Evolutionary conservation across 2,888 invertebrate genomes (phyloP), one percentile per base, ranked within the genome.

Genomic region (Drosophila aldrichi): DNA sequence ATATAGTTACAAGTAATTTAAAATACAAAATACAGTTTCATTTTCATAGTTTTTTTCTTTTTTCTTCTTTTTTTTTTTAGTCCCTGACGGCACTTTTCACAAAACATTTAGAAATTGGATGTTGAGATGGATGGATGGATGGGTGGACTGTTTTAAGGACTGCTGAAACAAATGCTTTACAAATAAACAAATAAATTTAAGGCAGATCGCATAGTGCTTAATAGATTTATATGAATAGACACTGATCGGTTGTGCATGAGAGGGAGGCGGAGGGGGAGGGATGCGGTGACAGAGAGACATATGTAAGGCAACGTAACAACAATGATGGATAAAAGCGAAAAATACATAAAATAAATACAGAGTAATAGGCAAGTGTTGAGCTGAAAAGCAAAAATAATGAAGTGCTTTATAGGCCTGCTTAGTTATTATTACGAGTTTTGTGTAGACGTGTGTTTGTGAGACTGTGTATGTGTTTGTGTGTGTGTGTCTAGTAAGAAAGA

Each of bases 1-100:
- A 88, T 89, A 86, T 76, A 89, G 85, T 86, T 89, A 89, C 88
- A 86, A 87, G 86, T 87, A 88, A 89, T 88, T 85, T 82, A 82
- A 87, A 82, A 88, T 85, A 88, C 85, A 86, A 89, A 87, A 89
- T 86, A 84, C 88, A 88, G 83, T 88, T 88, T 85, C 81, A 73
- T 77, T 81, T 88, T 82, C 66, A 87, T 86, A 87, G 87, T 82
- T 75, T 68, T 61, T 54, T 0, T 25, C 7, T 22, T 64, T 51
- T 51, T 66, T 48, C 58, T 49, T 40, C 54, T 64, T 51, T 54
- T 51, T 68, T 48, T 61, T 59, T 43, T 58, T 61, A 64, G 76
- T 75, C 43, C 77, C 76, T 77, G 79, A 68, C 81, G 84, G 81
- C 84, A 81, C 87, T 78, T 64, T 79, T 74, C 71, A 83, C 78